Base-by-base conservation (phyloP, 2,888 invertebrate species). In the Lomographa bimaculata region DNA sequence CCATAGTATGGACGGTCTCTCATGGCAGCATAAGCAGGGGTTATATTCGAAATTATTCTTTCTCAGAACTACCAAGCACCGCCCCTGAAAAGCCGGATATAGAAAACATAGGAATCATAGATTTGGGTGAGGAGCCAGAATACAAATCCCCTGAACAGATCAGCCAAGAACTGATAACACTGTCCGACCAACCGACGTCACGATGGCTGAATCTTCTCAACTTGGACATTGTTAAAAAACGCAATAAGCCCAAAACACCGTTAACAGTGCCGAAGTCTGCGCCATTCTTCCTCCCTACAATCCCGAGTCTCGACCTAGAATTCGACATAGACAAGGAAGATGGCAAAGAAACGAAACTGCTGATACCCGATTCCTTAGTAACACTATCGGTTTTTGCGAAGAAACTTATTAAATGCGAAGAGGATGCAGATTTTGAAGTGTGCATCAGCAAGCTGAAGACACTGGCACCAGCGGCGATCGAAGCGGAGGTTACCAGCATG, bases 221-320 rank as follows among this genome's bases (percentile, higher is more conserved):
- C 68, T 87, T 98, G 36, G 97, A 98, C 54, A 78, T 95, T 0
- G 95, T 99, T 1, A 96, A 94, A 74, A 93, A 92, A 58, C 90
- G 96, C 48, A 99, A 99, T 75, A 98, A 96, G 69, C 98, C 98
- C 0, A 96, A 94, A 76, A 93, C 94, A 29, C 92, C 96, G 0
- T 91, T 95, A 0, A 96, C 96, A 64, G 91, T 92, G 1, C 94
- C 96, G 0, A 96, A 96, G 79, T 92, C 94, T 0, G 98, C 98
- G 0, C 99, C 99, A 0, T 99, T 99, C 89, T 99, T 99, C 74
- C 85, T 99, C 30, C 98, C 98, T 0, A 98, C 98, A 0, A 91
- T 98, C 37, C 92, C 96, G 0, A 94, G 96, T 1, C 84, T 97
- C 7, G 93, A 95, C 57, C 80, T 96, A 3, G 93, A 94, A 70